phyloP scores from a whole-genome alignment of 1,140 invertebrate genomes.

The Meteorus sp. region DNA sequence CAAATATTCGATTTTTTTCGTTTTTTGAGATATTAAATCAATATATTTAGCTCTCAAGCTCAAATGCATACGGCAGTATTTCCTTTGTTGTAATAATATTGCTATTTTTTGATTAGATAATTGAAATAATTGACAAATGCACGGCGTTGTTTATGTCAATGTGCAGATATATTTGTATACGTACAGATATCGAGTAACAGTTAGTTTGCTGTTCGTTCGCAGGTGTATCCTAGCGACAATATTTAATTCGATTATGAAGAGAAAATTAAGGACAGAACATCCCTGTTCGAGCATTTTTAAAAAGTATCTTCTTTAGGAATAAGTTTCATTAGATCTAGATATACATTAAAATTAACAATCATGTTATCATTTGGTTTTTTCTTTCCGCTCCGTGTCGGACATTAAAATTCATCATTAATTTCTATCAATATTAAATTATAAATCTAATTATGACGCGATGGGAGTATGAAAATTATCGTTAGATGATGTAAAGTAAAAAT shows the following conservation, averaged over 20 bases:
- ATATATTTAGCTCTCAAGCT: too few species aligned
- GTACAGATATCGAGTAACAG: too few species aligned
- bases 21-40: neutral
- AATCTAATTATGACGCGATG: too few species aligned
- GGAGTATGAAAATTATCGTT: too few species aligned
- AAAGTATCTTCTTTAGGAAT: slow-evolving; percentile 13
- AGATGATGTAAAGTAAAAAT: too few species aligned
- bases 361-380: neutral
- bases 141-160: neutral
- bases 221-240: slow-evolving; percentile 2
- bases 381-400: too few species aligned
- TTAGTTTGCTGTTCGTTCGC: slow-evolving; percentile 1
- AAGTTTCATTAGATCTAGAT: slow-evolving; percentile 9
- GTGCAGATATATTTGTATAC: neutral
- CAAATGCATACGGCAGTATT: too few species aligned
- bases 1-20: slow-evolving; percentile 1
- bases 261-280: slow-evolving; percentile 21
- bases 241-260: slow-evolving; percentile 16
- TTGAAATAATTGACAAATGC: too few species aligned
- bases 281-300: slow-evolving; percentile 28
- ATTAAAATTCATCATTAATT: too few species aligned
- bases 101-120: too few species aligned
- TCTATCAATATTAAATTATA: too few species aligned
- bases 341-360: slow-evolving; percentile 3
- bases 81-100: too few species aligned